Percentiles rank a stretch among this genome's conserved stretches.
These are phyloP conservation scores for Enteromius argenteus DNA, from an alignment of 2,797 vertebrate species.

Conservation along the genomic window DNA sequence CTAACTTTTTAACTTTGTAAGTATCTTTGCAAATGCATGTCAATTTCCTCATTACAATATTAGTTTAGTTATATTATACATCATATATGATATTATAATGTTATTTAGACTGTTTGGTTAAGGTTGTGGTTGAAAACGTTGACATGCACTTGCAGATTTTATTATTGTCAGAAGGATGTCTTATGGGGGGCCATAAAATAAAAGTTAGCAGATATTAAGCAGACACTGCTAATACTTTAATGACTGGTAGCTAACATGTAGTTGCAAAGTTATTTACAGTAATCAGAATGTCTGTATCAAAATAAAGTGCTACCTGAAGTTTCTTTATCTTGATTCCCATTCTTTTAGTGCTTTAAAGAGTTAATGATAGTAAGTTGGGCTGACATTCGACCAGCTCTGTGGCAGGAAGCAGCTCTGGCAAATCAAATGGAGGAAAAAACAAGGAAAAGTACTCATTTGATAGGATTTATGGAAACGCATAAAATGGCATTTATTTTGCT, in stretches of 20 bases:
- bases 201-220: not conserved
- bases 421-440: constrained; percentile 70
- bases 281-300: not conserved
- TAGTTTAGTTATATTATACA: not conserved
- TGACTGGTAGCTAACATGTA: not conserved
- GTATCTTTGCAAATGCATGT: not conserved
- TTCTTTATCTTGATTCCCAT: constrained; percentile 3
- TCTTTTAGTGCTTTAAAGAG: constrained; percentile 47
- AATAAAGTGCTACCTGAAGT: not conserved
- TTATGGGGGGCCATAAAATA: not conserved
- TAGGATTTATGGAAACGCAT: constrained; percentile 79
- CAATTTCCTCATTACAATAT: not conserved
- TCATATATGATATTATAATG: too few relatives aligned
- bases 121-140: not conserved
- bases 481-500: constrained; percentile 77
- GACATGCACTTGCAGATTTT: not conserved
- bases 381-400: constrained; percentile 61
- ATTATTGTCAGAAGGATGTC: not conserved
- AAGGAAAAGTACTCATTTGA: constrained; percentile 73
- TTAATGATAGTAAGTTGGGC: constrained; percentile 64
- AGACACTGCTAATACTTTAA: not conserved
- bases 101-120: not conserved
- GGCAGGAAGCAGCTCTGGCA: constrained; percentile 67
- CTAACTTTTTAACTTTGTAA: too few relatives aligned
- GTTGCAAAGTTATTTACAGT: not conserved